Conservation (phyloP, 2,797 vertebrate species). For the Trichosurus vulpecula region DNA sequence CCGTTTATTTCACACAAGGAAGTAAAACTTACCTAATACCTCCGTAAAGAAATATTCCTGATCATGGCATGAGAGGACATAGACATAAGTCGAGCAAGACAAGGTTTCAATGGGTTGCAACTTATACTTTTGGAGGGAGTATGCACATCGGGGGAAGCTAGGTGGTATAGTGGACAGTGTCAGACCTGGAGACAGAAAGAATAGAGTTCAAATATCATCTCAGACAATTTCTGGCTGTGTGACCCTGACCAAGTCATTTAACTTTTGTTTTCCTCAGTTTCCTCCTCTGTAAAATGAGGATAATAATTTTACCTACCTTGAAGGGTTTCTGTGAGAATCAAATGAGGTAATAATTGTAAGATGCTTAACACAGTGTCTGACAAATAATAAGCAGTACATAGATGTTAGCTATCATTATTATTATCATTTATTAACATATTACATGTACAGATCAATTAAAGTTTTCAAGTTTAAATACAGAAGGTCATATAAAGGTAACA, state of each 20-base stretch:
- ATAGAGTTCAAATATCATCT: background rate
- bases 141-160: background rate
- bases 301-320: background rate
- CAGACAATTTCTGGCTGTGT: background rate
- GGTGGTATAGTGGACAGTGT: background rate
- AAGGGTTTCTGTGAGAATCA: background rate
- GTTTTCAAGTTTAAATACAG: background rate
- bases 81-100: background rate
- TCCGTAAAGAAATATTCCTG: background rate
- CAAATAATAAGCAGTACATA: background rate
- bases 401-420: background rate
- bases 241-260: background rate
- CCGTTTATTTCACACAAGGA: background rate
- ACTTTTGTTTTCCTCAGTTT: background rate
- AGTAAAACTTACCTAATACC: background rate
- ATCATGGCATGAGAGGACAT: background rate
- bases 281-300: background rate
- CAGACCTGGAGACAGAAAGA: background rate
- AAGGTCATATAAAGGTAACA: background rate
- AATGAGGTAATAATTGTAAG: background rate
- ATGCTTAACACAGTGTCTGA: background rate
- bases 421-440: background rate
- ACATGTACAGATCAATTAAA: background rate
- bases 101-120: background rate
- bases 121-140: background rate